Evolutionary conservation across 2,888 invertebrate species (phyloP), one percentile per base, ranked within the genome.

Genomic region (Andrena flavipes): DNA sequence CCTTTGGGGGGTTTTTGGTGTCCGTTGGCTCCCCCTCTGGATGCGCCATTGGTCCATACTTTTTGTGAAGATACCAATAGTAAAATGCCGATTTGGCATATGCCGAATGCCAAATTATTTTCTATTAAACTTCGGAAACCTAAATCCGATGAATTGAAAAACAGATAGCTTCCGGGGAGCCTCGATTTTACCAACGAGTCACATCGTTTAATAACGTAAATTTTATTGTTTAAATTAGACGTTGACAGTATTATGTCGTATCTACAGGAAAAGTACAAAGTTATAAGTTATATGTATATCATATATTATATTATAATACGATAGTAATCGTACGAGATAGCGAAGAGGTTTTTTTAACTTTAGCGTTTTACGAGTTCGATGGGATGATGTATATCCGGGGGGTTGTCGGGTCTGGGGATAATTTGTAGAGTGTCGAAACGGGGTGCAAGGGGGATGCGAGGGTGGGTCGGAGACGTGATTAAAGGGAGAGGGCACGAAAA

Each of bases 191-290:
- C 23, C 16, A 13, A 71, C 29, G 62, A 78, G 35, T 10, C 59
- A 16, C 64, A 16, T 23, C 10, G 20, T 54, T 86, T 90, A 91
- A 91, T 92, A 93, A 92, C 91, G 88, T 90, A 92, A 89, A 86
- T 90, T 92, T 93, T 92, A 92, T 93, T 93, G 87, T 92, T 92
- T 89, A 93, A 92, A 92, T 93, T 88, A 93, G 91, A 91, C 81
- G 89, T 91, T 42, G 88, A 90, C 88, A 92, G 86, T 91, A 90
- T 92, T 91, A 92, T 90, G 90, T 91, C 87, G 88, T 93, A 93
- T 93, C 93, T 93, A 93, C 93, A 93, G 91, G 90, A 93, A 93
- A 92, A 92, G 92, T 93, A 93, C 91, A 92, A 93, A 92, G 91
- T 91, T 92, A 89, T 92, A 92, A 92, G 91, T 92, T 91, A 91